Evolutionary conservation across 2,113 vertebrate genomes (phyloP).

Genomic region (Panthera uncia): DNA sequence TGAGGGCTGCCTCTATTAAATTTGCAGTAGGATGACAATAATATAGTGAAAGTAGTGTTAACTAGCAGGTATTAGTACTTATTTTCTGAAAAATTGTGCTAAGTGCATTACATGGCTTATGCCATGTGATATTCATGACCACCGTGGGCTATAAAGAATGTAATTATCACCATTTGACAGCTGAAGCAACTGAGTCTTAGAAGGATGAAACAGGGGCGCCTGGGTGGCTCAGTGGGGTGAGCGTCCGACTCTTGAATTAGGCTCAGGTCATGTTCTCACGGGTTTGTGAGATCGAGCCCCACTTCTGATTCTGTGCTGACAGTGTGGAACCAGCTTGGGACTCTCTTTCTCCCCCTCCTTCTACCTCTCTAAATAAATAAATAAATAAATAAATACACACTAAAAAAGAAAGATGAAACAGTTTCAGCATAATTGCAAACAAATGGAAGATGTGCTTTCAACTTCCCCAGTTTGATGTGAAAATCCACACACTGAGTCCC

Average conservation of each 20-base stretch:
- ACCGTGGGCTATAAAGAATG: not conserved
- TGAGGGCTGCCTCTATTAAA: not conserved
- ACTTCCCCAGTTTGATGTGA: not conserved
- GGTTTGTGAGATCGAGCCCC: no score
- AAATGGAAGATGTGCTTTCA: not conserved
- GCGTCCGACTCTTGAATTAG: no score
- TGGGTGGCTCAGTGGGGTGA: no score
- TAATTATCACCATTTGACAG: not conserved
- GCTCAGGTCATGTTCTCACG: no score
- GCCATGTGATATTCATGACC: not conserved
- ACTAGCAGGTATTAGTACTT: not conserved
- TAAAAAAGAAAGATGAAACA: not conserved
- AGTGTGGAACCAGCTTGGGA: no score
- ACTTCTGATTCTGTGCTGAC: no score
- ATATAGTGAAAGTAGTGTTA: not conserved
- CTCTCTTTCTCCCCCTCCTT: no score
- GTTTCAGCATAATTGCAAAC: not conserved
- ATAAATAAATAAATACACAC: no score
- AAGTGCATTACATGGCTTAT: not conserved
- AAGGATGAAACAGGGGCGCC: not conserved
- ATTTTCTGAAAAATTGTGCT: not conserved
- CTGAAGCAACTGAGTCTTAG: not conserved
- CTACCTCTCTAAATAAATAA: no score
- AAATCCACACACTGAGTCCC: not conserved
- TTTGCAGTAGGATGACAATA: not conserved